Evolutionary conservation across 1,140 invertebrate species (phyloP), one percentile per base, ranked within the genome.

Genomic region (Nomia melanderi): DNA sequence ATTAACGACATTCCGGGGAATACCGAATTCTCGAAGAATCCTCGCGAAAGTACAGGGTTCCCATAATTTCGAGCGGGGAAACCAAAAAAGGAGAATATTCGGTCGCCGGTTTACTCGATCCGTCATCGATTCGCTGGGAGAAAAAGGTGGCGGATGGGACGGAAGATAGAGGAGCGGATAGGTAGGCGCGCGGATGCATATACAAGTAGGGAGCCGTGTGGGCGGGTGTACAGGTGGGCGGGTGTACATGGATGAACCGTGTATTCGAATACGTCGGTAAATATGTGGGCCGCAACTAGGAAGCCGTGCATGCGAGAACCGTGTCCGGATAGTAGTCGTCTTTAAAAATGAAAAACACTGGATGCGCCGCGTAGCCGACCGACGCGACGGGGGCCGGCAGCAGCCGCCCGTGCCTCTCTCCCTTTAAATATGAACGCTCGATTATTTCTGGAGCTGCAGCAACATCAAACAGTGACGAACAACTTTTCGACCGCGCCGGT

Each of bases 281-380:
- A 76, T 76, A 76, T 76, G 73, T 76, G 73, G 54, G 73, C 54
- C 65, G 63, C 57, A 59, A 76, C 73, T 60, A 76, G 73, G 73
- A 76, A 76, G 39, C 64, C 56, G 53, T 47, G 62, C 25, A 57
- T 63, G 72, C 72, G 63, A 67, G 53, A 67, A 75, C 53, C 72
- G 64, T 75, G 64, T 75, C 53, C 72, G 54, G 64, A 76, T 76
- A 76, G 54, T 69, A 41, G 72, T 59, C 50, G 59, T 56, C 71
- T 41, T 64, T 1, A 54, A 73, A 63, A 72, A 62, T 33, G 54
- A 75, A 76, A 57, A 65, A 31, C 64, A 67, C 54, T 31, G 31
- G 29, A 69, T 59, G 54, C 73, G 17, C 39, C 1, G n/a, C 25
- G 25, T 5, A 31, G n/a, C n/a, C n/a, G 5, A 36, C 20, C 57